phyloP scores from a whole-genome alignment of 92 coral and sea anemone species.

The Bergia puertoricense region DNA sequence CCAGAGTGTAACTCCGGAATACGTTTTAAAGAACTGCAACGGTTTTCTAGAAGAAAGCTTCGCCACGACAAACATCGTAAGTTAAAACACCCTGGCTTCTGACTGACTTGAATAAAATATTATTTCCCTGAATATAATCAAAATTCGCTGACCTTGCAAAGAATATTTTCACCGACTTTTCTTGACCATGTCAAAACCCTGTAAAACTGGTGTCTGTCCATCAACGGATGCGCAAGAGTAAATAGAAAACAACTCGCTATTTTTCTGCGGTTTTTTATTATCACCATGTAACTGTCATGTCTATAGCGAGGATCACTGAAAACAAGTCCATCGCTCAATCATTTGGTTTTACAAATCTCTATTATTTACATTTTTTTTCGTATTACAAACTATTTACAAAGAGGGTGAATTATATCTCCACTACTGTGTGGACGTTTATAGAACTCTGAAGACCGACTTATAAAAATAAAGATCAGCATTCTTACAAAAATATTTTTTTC shows the following conservation, averaged over 20 bases:
- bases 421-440: background rate
- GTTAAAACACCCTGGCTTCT: too few species aligned
- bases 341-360: background rate
- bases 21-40: too few species aligned
- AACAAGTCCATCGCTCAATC: background rate
- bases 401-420: background rate
- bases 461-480: slow-evolving; percentile 29
- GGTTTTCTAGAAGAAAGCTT: too few species aligned
- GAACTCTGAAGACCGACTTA: slow-evolving; percentile 16
- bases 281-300: background rate
- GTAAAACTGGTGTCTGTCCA: background rate
- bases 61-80: too few species aligned
- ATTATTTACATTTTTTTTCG: slow-evolving; percentile 2
- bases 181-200: too few species aligned
- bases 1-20: too few species aligned
- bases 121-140: too few species aligned
- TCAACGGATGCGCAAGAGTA: background rate
- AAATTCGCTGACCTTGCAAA: too few species aligned
- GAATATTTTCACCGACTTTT: too few species aligned
- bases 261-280: background rate
- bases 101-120: too few species aligned
- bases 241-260: background rate
- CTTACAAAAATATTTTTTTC: slow-evolving; percentile 38
- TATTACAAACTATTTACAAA: background rate
- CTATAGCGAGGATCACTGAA: background rate